Conservation (phyloP, 2,888 invertebrate genomes). For the Cerceris ruficornis region DNA sequence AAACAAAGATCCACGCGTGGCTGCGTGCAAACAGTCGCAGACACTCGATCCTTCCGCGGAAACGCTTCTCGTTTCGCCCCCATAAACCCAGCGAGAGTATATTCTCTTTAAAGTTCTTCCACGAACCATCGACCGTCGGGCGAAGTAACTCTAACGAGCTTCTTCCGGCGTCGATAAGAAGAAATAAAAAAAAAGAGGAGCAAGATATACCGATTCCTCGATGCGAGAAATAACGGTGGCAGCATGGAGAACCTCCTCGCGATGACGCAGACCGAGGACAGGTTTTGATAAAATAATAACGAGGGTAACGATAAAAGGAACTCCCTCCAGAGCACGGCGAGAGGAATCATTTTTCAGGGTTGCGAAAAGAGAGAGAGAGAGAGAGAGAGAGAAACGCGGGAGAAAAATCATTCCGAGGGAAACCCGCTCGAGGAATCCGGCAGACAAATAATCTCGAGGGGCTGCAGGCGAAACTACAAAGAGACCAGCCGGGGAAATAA, state of each 20-base stretch:
- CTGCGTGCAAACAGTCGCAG: background rate
- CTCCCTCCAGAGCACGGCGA: background rate
- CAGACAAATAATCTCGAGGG: constrained; percentile 21
- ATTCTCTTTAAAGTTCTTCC: too few relatives aligned
- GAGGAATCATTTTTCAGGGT: constrained; percentile 23
- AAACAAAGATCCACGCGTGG: background rate
- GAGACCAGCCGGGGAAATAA: constrained; percentile 17
- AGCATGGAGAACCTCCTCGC: background rate
- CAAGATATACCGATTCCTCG: constrained; percentile 15
- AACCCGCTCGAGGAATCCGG: constrained; percentile 2
- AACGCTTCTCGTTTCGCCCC: too few relatives aligned
- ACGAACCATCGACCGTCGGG: background rate
- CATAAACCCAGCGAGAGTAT: too few relatives aligned
- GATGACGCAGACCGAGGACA: constrained; percentile 23
- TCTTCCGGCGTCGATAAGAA: background rate
- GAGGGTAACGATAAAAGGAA: constrained; percentile 14
- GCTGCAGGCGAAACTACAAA: constrained; percentile 5
- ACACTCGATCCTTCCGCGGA: too few relatives aligned
- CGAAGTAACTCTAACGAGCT: background rate
- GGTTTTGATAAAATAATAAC: constrained; percentile 33
- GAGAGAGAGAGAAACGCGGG: background rate
- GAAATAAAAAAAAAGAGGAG: constrained; percentile 30
- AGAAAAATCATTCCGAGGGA: constrained; percentile 1
- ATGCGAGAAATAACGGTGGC: constrained; percentile 15
- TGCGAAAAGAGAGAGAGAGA: constrained; percentile 4